These are phyloP conservation scores for Apostichopus leukothele DNA, from an alignment of 53 echinoderm and acorn worm species.

Conservation along the genomic window DNA sequence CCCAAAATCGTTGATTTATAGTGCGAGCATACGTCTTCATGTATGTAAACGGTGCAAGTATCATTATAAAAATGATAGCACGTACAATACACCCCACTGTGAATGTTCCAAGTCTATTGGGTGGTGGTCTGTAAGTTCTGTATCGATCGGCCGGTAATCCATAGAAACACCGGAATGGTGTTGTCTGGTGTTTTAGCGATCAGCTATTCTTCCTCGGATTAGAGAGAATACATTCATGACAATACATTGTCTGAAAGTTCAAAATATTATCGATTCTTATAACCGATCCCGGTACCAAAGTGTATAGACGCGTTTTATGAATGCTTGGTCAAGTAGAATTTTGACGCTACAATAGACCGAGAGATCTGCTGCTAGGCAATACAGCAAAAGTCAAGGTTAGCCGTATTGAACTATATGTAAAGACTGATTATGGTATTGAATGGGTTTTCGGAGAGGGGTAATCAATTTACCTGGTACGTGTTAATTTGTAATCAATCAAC, in stretches of 20 bases:
- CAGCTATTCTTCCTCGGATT: no score
- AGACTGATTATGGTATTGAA: no score
- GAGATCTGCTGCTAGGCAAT: background rate
- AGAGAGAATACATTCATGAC: no score
- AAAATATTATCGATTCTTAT: background rate
- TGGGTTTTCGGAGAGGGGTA: no score
- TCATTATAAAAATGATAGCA: no score
- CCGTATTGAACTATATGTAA: no score
- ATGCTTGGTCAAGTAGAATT: background rate
- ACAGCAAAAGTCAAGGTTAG: background rate
- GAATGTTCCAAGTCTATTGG: background rate
- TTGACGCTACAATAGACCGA: background rate
- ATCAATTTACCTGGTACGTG: no score
- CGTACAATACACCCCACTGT: background rate
- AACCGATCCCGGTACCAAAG: background rate
- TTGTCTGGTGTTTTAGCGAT: background rate
- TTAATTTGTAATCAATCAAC: no score
- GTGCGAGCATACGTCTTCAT: no score
- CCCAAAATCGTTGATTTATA: no score
- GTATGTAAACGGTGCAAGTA: no score
- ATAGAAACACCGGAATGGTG: background rate
- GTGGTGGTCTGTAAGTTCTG: background rate
- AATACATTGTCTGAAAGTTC: background rate
- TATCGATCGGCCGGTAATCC: background rate
- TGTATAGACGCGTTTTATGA: background rate